These are phyloP conservation scores for Anomalospiza imberbis DNA, from an alignment of 2,797 vertebrate species.

Conservation along the genomic window DNA sequence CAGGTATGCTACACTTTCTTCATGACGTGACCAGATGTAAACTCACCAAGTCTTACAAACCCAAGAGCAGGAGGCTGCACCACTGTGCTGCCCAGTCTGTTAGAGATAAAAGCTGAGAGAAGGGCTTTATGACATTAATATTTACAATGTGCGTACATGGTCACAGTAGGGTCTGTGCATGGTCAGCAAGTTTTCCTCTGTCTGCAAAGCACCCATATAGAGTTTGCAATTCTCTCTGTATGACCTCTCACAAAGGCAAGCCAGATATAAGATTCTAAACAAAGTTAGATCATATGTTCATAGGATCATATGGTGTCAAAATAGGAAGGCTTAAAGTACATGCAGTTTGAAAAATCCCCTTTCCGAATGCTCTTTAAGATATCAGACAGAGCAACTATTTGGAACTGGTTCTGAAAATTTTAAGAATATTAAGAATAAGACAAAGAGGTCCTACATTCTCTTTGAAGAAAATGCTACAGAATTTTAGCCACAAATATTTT, in stretches of 20 bases:
- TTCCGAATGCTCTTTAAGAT: not conserved
- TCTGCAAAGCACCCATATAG: rapidly evolving
- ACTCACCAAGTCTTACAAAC: not conserved
- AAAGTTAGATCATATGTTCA: not conserved
- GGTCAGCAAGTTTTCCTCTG: not conserved
- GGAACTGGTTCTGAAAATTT: not conserved
- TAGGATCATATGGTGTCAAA: not conserved
- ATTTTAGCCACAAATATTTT: not conserved
- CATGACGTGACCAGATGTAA: not conserved
- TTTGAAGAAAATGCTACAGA: not conserved
- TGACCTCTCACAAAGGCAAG: not conserved
- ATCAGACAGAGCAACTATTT: not conserved
- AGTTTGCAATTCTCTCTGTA: not conserved
- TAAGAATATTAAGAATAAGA: not conserved
- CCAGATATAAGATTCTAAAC: not conserved
- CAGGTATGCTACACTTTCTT: not conserved
- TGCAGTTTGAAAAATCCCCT: not conserved
- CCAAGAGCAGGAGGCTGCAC: not conserved
- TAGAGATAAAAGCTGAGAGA: not conserved
- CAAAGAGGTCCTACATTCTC: not conserved
- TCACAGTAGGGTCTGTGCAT: not conserved
- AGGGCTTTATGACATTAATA: not conserved
- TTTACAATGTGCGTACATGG: not conserved
- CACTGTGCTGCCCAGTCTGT: not conserved
- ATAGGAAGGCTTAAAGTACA: not conserved